Conservation (phyloP, 2,113 vertebrate species). For the Serinus canaria region DNA sequence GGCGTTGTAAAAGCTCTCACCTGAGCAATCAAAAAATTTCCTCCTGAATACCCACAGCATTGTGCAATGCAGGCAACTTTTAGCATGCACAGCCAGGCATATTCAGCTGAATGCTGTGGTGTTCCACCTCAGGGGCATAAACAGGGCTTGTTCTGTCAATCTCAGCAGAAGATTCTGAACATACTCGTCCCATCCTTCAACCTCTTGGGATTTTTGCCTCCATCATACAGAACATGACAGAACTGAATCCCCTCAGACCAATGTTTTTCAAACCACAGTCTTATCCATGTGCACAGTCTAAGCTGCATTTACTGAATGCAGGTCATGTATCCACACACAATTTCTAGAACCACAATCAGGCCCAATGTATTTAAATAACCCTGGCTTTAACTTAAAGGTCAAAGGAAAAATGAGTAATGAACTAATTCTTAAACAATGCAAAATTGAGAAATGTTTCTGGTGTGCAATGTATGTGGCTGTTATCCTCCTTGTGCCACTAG, state of each 20-base stretch:
- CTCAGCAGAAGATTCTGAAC: background rate
- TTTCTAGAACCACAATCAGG: background rate
- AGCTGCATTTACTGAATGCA: background rate
- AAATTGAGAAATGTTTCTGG: constrained; percentile 52
- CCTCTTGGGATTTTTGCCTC: background rate
- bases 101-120: background rate
- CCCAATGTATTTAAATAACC: background rate
- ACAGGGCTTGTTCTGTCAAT: background rate
- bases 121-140: background rate
- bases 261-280: background rate
- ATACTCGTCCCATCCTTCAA: background rate
- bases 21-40: background rate
- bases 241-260: background rate
- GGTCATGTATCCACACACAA: background rate
- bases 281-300: background rate
- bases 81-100: background rate
- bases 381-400: constrained; percentile 64
- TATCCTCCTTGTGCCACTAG: constrained; percentile 56
- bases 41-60: background rate
- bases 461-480: constrained; percentile 62
- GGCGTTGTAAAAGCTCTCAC: background rate
- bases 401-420: constrained; percentile 71
- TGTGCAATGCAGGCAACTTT: background rate
- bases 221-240: background rate
- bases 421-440: constrained; percentile 57